Evolutionary conservation across 1,140 invertebrate genomes (phyloP).

Genomic region (Pogonognathellus flavescens): DNA sequence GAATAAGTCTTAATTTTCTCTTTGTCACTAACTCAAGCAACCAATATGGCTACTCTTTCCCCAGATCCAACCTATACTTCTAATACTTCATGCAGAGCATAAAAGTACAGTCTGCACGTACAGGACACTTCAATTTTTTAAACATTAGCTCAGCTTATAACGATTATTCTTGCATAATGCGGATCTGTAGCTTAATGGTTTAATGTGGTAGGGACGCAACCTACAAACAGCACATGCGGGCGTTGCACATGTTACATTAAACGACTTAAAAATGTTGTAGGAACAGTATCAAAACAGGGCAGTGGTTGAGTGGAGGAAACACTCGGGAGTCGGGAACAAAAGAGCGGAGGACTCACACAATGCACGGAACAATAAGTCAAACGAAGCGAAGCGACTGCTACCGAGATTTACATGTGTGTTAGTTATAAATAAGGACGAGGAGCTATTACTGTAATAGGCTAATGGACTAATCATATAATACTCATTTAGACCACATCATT

Average conservation of each 20-base stretch:
- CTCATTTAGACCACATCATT: conserved; percentile 28
- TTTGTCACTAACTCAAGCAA: background rate
- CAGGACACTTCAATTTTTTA: background rate
- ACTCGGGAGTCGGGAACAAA: background rate
- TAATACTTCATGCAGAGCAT: background rate
- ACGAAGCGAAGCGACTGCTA: background rate
- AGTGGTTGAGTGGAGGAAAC: no score
- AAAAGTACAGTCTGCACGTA: no score
- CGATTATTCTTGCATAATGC: background rate
- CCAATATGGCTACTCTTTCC: background rate
- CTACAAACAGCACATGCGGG: conserved; percentile 2
- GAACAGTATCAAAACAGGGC: no score
- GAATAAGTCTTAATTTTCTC: conserved; percentile 3
- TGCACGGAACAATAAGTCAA: background rate
- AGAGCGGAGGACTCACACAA: background rate
- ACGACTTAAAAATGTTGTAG: no score
- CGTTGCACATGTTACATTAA: conserved; percentile 29
- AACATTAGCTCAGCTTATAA: background rate
- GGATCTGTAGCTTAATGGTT: background rate
- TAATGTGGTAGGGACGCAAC: background rate
- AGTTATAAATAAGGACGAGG: background rate
- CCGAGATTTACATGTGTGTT: background rate
- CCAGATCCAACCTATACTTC: background rate
- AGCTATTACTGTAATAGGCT: conserved; percentile 6
- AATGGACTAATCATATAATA: conserved; percentile 32